These are phyloP conservation scores for Willisornis vidua DNA, from an alignment of 2,113 vertebrate genomes.

Conservation along the genomic window DNA sequence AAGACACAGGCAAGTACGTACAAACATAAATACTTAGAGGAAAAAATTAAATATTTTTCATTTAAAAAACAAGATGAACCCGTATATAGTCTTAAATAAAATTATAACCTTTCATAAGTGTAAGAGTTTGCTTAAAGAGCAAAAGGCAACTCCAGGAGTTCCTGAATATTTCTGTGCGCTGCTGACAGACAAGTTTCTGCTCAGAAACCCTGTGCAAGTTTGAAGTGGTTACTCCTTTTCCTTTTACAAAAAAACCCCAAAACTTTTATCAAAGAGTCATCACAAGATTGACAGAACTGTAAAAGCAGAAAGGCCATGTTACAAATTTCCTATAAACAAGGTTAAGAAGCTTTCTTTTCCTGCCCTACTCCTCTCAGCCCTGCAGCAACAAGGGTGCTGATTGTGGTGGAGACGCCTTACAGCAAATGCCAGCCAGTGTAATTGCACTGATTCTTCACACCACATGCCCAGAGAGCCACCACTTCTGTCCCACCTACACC, in stretches of 20 bases:
- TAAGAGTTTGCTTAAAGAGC: constrained; percentile 33
- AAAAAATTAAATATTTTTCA: constrained; percentile 40
- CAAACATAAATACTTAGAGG: constrained; percentile 29
- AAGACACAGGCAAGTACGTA: neutral
- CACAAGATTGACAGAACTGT: neutral
- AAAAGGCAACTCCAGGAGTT: constrained; percentile 48
- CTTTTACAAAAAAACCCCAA: neutral
- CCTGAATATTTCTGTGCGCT: constrained; percentile 44
- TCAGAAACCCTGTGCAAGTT: constrained; percentile 22
- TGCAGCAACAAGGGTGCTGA: neutral
- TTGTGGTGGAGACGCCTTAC: neutral
- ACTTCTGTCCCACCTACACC: neutral
- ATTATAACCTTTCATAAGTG: constrained; percentile 34
- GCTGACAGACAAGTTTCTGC: constrained; percentile 29
- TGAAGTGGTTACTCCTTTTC: constrained; percentile 2
- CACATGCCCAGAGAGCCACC: neutral
- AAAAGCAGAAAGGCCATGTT: neutral
- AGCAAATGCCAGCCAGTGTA: neutral
- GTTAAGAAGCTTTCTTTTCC: neutral
- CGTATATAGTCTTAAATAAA: constrained; percentile 55
- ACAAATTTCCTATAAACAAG: neutral
- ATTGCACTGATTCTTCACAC: neutral
- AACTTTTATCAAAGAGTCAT: neutral
- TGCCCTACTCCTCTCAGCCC: neutral
- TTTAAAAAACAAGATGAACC: constrained; percentile 53